These are phyloP conservation scores for Cosmia pyralina DNA, from an alignment of 2,888 invertebrate species.

Conservation along the genomic window DNA sequence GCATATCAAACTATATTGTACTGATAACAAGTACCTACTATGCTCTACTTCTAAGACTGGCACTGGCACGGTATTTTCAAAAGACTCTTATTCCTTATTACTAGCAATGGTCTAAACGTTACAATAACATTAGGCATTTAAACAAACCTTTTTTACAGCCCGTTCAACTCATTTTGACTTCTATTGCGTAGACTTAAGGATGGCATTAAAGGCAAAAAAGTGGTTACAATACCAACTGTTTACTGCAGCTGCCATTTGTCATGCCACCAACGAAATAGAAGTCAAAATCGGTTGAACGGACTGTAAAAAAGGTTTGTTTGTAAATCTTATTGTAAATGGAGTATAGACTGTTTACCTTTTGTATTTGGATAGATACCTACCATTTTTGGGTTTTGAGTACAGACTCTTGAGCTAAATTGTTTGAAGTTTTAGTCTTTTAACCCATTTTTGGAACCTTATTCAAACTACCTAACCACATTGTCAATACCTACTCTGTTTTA, in stretches of 20 bases:
- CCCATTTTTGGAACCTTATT: slow-evolving; percentile 5
- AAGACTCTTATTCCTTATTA: slow-evolving; percentile 31
- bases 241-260: too few relatives aligned
- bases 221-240: too few relatives aligned
- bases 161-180: too few relatives aligned
- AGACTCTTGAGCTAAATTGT: slow-evolving; percentile 26
- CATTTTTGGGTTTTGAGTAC: slow-evolving; percentile 24
- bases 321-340: too few relatives aligned
- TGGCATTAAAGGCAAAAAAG: too few relatives aligned
- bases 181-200: too few relatives aligned
- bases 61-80: slow-evolving; percentile 40
- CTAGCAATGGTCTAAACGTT: slow-evolving; percentile 12
- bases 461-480: slow-evolving; percentile 2
- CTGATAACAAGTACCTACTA: slow-evolving; percentile 67
- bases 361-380: slow-evolving; percentile 19
- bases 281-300: too few relatives aligned
- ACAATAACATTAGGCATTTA: too few relatives aligned
- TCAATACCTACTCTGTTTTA: neutral
- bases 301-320: too few relatives aligned
- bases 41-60: slow-evolving; percentile 44
- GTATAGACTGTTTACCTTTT: slow-evolving; percentile 21
- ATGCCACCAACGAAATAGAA: too few relatives aligned
- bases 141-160: too few relatives aligned
- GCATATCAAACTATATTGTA: slow-evolving; percentile 68
- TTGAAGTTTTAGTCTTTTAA: slow-evolving; percentile 27